These are phyloP conservation scores for Vombatus ursinus DNA, from an alignment of 2,113 vertebrate species.

Conservation along the genomic window DNA sequence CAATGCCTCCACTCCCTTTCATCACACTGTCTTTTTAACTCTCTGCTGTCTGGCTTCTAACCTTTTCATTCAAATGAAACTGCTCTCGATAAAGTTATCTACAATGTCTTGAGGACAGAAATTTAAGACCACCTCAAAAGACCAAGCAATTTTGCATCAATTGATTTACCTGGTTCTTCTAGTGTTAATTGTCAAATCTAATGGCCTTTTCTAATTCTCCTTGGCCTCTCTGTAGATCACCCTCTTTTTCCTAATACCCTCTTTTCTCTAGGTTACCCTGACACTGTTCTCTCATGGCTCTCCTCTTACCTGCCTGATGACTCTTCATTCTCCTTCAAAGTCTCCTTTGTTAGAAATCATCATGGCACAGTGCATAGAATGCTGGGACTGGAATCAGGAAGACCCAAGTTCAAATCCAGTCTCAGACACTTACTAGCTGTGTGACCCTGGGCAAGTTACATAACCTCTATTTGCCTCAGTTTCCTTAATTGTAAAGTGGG, in stretches of 20 bases:
- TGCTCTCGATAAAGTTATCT: background rate
- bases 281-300: background rate
- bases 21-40: background rate
- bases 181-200: background rate
- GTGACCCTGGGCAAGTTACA: background rate
- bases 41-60: background rate
- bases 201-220: background rate
- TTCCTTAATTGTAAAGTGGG: background rate
- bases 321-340: background rate
- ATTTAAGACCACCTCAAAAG: background rate
- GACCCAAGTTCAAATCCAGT: background rate
- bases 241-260: background rate
- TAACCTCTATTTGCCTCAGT: background rate
- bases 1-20: background rate
- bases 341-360: background rate
- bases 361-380: background rate
- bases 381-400: background rate
- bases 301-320: background rate
- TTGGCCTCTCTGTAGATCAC: background rate
- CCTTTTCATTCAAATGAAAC: background rate
- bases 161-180: background rate
- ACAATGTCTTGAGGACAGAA: background rate
- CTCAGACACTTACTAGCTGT: background rate
- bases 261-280: background rate
- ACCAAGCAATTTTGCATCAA: background rate